Conservation (phyloP, 2,797 vertebrate genomes). For the Dicrostonyx torquatus region DNA sequence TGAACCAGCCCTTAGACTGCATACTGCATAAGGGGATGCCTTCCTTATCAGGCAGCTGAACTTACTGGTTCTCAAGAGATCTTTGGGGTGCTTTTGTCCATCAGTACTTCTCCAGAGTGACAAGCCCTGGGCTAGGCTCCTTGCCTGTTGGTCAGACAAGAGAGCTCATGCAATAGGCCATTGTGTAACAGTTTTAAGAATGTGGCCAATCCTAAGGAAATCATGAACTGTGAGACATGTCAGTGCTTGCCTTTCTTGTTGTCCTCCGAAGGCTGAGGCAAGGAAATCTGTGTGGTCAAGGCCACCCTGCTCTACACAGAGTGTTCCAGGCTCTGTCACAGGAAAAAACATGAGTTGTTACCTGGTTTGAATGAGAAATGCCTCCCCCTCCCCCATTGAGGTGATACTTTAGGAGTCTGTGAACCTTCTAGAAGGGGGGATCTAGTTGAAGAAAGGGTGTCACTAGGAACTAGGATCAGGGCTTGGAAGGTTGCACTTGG, state of each 20-base stretch:
- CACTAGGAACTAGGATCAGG: not conserved
- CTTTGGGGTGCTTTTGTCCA: not conserved
- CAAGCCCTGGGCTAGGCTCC: not conserved
- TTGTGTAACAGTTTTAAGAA: not conserved
- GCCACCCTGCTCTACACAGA: not conserved
- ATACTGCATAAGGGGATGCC: not conserved
- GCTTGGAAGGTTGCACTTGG: not conserved
- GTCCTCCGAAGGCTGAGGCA: not conserved
- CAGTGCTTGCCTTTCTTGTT: not conserved
- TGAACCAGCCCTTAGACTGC: not conserved
- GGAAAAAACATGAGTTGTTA: not conserved
- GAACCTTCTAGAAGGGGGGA: not conserved
- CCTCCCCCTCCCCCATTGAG: not conserved
- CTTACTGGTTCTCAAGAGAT: slow-evolving; percentile 26
- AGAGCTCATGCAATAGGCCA: not conserved
- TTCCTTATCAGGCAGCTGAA: slow-evolving; percentile 17
- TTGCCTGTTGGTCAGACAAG: not conserved
- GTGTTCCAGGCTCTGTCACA: not conserved
- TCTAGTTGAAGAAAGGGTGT: not conserved
- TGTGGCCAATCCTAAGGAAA: not conserved
- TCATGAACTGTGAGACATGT: not conserved
- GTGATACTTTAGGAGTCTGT: not conserved
- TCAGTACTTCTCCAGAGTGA: not conserved
- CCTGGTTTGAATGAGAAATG: not conserved
- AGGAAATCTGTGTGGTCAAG: not conserved